Evolutionary conservation across 2,888 invertebrate genomes (phyloP), one percentile per base, ranked within the genome.

Genomic region (Altica lythri): DNA sequence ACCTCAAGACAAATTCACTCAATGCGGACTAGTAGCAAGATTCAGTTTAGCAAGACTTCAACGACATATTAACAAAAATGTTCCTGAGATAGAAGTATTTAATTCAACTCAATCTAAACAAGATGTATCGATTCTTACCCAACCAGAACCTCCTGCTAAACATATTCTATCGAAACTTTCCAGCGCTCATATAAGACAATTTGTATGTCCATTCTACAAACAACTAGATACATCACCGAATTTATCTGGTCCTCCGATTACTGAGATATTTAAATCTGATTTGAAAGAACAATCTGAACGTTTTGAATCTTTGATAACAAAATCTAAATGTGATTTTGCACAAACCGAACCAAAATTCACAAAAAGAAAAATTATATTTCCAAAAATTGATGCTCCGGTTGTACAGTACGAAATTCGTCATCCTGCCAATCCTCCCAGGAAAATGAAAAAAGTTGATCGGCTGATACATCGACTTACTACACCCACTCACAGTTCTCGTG

Each of bases 201-300:
- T 66, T 32, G 64, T 68, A 2, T 68, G 63, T n/a, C 66, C 68
- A 8, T 65, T 65, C 50, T 66, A 57, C 37, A 66, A 61, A 40
- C 55, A 57, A 12, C 44, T 32, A 4, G 53, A 53, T 40, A n/a
- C n/a, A n/a, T 40, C 17, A 37, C 59, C 40, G n/a, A 13, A 43
- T 10, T 22, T 47, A 2, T 6, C 13, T 6, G 37, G 37, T n/a
- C 46, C 46, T 17, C 18, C 38, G 1, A 6, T 40, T 6, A 40
- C 40, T 5, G 22, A 40, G 1, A 22, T 40, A 4, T 40, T 40
- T 9, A 40, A 40, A 13, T 12, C 14, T 9, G 25, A 40, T 9
- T 25, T 40, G 8, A 10, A 22, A 40, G 5, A 40, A 2, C 12
- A 40, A 12, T 40, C 40, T 2, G 22, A 40, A 10, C n/a, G 12